Conservation (phyloP, 1,140 invertebrate species). For the Anastrepha obliqua region DNA sequence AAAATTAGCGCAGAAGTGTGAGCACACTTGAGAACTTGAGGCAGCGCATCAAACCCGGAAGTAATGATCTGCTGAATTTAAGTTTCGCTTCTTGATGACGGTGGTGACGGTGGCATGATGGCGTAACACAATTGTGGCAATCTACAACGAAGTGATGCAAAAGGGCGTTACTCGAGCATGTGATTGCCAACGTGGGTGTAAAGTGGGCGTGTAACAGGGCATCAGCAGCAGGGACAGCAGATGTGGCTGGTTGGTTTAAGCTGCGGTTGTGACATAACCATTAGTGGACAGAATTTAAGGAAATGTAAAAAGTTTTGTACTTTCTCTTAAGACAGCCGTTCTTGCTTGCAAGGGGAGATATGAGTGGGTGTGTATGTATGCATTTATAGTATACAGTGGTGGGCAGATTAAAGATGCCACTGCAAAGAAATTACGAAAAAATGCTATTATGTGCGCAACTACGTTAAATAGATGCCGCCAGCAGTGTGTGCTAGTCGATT, state of each 20-base stretch:
- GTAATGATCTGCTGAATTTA: constrained; percentile 50
- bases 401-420: neutral
- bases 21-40: constrained; percentile 32
- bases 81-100: constrained; percentile 29
- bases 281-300: constrained; percentile 38
- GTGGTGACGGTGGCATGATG: neutral
- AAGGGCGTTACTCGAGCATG: constrained; percentile 38
- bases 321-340: constrained; percentile 26
- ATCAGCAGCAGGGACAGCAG: neutral
- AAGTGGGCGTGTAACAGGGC: constrained; percentile 21
- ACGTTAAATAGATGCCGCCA: no score
- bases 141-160: constrained; percentile 23
- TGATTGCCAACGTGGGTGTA: constrained; percentile 51
- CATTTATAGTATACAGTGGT: neutral
- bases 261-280: constrained; percentile 47
- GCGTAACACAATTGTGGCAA: constrained; percentile 51
- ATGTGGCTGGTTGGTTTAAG: neutral
- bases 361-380: neutral
- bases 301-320: constrained; percentile 37
- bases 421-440: no score
- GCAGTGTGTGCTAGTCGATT: no score
- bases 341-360: neutral
- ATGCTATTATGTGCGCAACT: no score
- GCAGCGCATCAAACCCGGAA: constrained; percentile 50
- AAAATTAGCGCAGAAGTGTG: constrained; percentile 14